Evolutionary conservation across 2,797 vertebrate genomes (phyloP), one percentile per base, ranked within the genome.

Genomic region (Sebastes iracundus): DNA sequence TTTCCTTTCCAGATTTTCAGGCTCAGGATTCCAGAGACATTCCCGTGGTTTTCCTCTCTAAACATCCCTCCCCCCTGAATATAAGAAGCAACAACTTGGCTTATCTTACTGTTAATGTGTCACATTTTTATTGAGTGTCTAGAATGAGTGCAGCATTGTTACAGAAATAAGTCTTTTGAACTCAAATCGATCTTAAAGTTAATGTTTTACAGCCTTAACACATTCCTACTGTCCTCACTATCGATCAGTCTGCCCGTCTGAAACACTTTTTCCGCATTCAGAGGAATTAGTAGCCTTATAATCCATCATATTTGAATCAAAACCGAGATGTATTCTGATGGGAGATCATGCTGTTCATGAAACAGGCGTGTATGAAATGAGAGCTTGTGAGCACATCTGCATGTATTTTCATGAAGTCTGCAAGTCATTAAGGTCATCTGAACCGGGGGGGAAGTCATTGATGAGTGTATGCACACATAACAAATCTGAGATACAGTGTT

Each of bases 11-110:
- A 55, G 16, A 77, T 81, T 68, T 83, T 27, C 74, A 70, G 9
- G 55, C 67, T 75, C 49, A 80, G 6, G 80, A 91, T 93, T 90
- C 87, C 80, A 81, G 70, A 82, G 38, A 77, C 70, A 91, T 93
- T 91, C 84, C 89, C n/a, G 88, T 79, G 89, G 86, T 85, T 91
- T 80, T 84, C 55, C 80, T 56, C 72, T 87, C 59, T 56, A 86
- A 84, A 87, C 46, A 63, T 71, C 42, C 60, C 28, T 33, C 32
- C 11, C 2, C 16, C 2, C 12, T 71, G 5, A 62, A 72, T 35
- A 72, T n/a, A 12, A 62, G 49, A 63, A 20, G 18, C 52, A 23
- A 33, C 22, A 28, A 5, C 58, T n/a, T 18, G 42, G 14, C 28
- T 46, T 55, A 14, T 75, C 68, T 58, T n/a, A n/a, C 63, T 77